Base-by-base conservation (phyloP, 2,888 invertebrate species). In the Lamproptera curius region DNA sequence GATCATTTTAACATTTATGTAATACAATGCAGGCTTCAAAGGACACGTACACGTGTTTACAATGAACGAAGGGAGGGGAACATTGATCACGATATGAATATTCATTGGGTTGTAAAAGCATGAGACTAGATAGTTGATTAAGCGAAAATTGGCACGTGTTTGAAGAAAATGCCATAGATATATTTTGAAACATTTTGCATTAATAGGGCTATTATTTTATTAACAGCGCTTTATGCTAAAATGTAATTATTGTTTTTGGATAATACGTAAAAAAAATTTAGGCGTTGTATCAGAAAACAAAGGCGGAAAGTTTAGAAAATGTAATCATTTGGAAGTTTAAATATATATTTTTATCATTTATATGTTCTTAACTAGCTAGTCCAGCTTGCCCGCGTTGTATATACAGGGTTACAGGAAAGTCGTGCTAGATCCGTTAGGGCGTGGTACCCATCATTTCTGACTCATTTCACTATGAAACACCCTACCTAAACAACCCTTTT, bases 31-130 rank as follows among this genome's bases (percentile, higher is more conserved):
- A 67, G 65, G 63, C 66, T 69, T 61, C 67, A 67, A 67, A 67
- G 61, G 76, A 77, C 80, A 82, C 81, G 80, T 78, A 71, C 74
- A 68, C 67, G 68, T 77, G 80, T 80, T 81, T 78, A 75, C 79
- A 72, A 60, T 68, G 73, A 76, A 74, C 74, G 73, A 75, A 74
- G 76, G 65, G 65, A 68, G 71, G 69, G 67, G 67, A 67, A 61
- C 65, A 73, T 73, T 76, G 76, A 81, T 81, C 74, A 67, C 58
- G 70, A 52, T 66, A 80, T 82, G 80, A 82, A 82, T 82, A 82
- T 82, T 82, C 82, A 82, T 72, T 49, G 62, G 50, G 52, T 53
- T 47, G 53, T 56, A 47, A 56, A 56, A 54, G 52, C 52, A 51
- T 50, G 50, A 50, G 48, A 39, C 46, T 47, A 41, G 50, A 44